A percentile compares a stretch with the other conserved stretches of the same genome.
phyloP scores from a whole-genome alignment of 2,888 invertebrate species.

The Pyrrhopygopsis socrates region DNA sequence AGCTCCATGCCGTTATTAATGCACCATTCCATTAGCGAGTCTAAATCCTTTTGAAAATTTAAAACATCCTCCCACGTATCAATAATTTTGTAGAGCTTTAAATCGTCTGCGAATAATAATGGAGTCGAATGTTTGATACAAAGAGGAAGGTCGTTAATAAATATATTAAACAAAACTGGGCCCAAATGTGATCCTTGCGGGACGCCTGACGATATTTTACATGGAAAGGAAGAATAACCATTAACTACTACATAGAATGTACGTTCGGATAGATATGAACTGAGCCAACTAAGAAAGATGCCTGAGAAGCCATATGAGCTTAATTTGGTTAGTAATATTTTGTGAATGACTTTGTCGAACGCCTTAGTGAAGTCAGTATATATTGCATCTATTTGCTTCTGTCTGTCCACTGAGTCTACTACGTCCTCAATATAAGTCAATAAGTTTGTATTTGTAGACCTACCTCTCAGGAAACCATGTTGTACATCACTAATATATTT shows the following conservation, averaged over 20 bases:
- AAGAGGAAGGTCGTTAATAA: slow-evolving; percentile 43
- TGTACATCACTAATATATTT: slow-evolving; percentile 43
- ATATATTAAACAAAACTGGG: slow-evolving; percentile 57
- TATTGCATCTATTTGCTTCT: slow-evolving; percentile 49
- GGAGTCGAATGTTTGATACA: slow-evolving; percentile 36
- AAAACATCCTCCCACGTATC: slow-evolving; percentile 16
- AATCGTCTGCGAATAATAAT: slow-evolving; percentile 69
- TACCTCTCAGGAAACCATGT: slow-evolving; percentile 67
- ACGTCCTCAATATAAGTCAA: background rate
- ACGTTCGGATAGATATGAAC: slow-evolving; percentile 18
- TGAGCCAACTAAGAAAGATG: background rate
- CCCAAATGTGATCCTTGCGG: slow-evolving; percentile 59
- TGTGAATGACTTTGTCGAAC: slow-evolving; percentile 54
- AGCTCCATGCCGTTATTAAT: slow-evolving; percentile 45
- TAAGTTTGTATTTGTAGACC: slow-evolving; percentile 66
- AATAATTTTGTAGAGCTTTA: slow-evolving; percentile 54
- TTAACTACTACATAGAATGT: slow-evolving; percentile 58
- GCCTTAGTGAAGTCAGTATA: slow-evolving; percentile 55
- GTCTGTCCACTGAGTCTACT: slow-evolving; percentile 26
- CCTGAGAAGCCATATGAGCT: slow-evolving; percentile 2
- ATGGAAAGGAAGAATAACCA: slow-evolving; percentile 35
- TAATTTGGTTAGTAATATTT: slow-evolving; percentile 39
- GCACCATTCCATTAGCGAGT: slow-evolving; percentile 50
- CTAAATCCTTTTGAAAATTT: slow-evolving; percentile 45
- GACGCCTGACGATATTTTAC: slow-evolving; percentile 42